Base-by-base conservation (phyloP, 2,888 invertebrate genomes). In the Cosmopolites sordidus region DNA sequence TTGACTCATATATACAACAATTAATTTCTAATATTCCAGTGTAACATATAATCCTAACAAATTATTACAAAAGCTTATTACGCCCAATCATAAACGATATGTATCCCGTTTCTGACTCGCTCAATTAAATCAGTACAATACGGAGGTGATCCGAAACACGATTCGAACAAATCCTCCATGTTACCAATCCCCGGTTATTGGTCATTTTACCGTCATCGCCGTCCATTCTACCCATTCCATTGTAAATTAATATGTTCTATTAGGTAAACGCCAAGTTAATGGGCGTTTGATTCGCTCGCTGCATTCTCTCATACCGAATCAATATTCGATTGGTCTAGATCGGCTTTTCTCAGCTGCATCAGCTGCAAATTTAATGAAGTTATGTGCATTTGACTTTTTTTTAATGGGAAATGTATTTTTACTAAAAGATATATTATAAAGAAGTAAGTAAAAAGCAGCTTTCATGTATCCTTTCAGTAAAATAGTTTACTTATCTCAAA, bases 191-290 rank as follows among this genome's bases (percentile, higher is more conserved):
- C 33, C 33, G 12, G n/a, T 33, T 33, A 33, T 12, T 33, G 33
- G 33, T 33, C 33, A 33, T 33, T 33, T 33, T 11, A 33, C n/a
- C 33, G n/a, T 11, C 33, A 33, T 11, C 33, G 12, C 2, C 11
- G 8, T 12, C 33, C 12, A 12, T 33, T 33, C 5, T 11, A n/a
- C 11, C n/a, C n/a, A 4, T 12, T 6, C 33, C 33, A 64, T 63
- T 63, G 63, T 60, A 58, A 65, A 65, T 65, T 65, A 64, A 64
- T 65, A 63, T 62, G 59, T 60, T 59, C 63, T 62, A 64, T 65
- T 62, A 62, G 57, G 55, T 59, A 52, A 59, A 63, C 60, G 60
- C 52, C 56, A 39, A 49, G 59, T 57, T 62, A 62, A 62, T 59
- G 59, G 57, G 52, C 45, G 44, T 59, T 60, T 54, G 54, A 56